Conservation (phyloP, 2,888 invertebrate species). For the Podotricha telesiphe region DNA sequence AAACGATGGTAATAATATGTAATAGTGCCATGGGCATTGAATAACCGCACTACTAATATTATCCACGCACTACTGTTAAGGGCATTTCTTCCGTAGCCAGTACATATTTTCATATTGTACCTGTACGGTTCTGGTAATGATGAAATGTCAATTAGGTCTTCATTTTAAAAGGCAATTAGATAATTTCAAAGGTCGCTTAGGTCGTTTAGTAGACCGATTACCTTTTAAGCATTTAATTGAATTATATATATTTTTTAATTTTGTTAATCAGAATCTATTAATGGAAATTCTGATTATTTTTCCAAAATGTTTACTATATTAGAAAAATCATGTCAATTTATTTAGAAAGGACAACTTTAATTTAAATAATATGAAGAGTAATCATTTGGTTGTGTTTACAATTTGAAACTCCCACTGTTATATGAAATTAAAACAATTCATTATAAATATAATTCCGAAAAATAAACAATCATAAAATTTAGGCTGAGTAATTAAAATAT, state of each 20-base stretch:
- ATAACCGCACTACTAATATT: conserved; percentile 10
- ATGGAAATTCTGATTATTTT: not conserved
- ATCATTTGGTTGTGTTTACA: not conserved
- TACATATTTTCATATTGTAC: conserved; percentile 3
- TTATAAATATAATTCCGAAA: no score
- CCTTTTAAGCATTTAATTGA: not conserved
- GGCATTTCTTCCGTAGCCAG: not conserved
- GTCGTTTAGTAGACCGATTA: not conserved
- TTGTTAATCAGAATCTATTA: not conserved
- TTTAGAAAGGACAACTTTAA: conserved; percentile 1
- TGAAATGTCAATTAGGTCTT: not conserved
- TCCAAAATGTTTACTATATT: not conserved
- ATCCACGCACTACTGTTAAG: conserved; percentile 18
- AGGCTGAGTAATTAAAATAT: no score
- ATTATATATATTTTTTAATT: not conserved
- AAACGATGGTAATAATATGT: no score
- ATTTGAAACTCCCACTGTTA: not conserved
- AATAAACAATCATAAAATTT: no score
- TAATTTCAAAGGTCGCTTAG: not conserved
- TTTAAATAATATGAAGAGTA: not conserved
- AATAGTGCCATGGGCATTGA: no score
- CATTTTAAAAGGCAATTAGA: not conserved
- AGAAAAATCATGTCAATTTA: not conserved
- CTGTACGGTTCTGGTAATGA: conserved; percentile 10
- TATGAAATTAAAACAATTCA: no score